phyloP scores from a whole-genome alignment of 1,140 invertebrate species.

The Belonocnema kinseyi region DNA sequence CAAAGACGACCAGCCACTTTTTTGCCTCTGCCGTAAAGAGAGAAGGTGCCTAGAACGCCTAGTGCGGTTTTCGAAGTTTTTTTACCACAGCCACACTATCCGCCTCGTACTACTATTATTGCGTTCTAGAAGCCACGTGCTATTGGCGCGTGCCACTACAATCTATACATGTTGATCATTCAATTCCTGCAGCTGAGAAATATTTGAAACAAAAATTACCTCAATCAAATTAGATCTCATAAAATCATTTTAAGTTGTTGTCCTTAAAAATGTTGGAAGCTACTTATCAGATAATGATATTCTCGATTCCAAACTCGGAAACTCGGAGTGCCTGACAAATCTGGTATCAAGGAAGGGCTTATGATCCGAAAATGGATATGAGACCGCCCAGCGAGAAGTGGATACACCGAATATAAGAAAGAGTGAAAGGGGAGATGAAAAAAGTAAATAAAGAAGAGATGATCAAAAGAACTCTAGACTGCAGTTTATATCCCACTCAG shows the following conservation, averaged over 20 bases:
- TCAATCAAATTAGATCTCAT: too few relatives aligned
- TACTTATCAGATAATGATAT: too few relatives aligned
- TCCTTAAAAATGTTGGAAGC: too few relatives aligned
- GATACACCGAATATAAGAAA: constrained; percentile 16
- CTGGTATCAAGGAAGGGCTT: neutral
- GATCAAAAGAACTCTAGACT: constrained; percentile 21
- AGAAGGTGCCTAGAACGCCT: constrained; percentile 10
- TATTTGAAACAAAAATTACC: too few relatives aligned
- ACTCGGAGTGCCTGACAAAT: neutral
- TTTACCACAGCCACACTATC: too few relatives aligned
- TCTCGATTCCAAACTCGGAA: neutral
- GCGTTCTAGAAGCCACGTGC: neutral
- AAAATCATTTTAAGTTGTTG: too few relatives aligned
- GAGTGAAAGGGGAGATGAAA: constrained; percentile 10
- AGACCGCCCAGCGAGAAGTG: constrained; percentile 24
- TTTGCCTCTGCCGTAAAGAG: neutral
- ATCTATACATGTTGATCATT: too few relatives aligned
- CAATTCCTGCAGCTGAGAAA: too few relatives aligned
- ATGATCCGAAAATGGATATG: neutral
- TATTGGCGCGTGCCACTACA: neutral
- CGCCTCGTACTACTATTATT: too few relatives aligned
- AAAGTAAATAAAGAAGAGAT: constrained; percentile 20
- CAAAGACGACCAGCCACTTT: constrained; percentile 20
- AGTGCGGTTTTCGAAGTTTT: neutral
- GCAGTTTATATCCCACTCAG: neutral